These are phyloP conservation scores for Plemyria rubiginata DNA, from an alignment of 2,888 invertebrate genomes.

Conservation along the genomic window DNA sequence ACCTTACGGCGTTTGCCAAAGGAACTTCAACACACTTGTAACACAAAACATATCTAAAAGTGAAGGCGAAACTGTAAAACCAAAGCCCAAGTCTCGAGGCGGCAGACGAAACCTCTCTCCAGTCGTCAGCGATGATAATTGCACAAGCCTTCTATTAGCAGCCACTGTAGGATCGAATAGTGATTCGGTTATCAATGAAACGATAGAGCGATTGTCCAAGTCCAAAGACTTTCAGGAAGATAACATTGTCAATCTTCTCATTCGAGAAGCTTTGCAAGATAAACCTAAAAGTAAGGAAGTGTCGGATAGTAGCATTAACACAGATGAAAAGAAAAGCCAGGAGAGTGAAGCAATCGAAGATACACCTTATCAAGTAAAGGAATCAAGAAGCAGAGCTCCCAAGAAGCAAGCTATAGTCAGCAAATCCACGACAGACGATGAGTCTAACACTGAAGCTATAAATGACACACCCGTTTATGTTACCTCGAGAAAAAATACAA, in stretches of 20 bases:
- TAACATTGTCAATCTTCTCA: conserved; percentile 61
- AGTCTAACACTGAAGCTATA: conserved; percentile 62
- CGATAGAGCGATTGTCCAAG: conserved; percentile 57
- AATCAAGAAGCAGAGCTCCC: conserved; percentile 22
- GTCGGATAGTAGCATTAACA: conserved; percentile 52
- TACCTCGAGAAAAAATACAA: conserved; percentile 44
- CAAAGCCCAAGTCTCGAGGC: conserved; percentile 4
- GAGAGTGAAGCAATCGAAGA: conserved; percentile 54
- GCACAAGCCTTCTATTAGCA: conserved; percentile 54
- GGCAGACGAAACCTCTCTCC: conserved; percentile 44
- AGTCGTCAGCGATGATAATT: conserved; percentile 46
- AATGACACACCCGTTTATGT: conserved; percentile 57
- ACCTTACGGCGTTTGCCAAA: conserved; percentile 50
- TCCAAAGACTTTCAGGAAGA: conserved; percentile 51
- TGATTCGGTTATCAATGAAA: conserved; percentile 62
- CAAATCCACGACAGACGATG: conserved; percentile 59
- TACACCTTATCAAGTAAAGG: conserved; percentile 43
- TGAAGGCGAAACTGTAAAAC: conserved; percentile 45
- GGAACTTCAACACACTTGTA: conserved; percentile 28
- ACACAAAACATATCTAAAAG: conserved; percentile 46
- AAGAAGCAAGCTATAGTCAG: conserved; percentile 46
- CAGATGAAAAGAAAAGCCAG: conserved; percentile 44
- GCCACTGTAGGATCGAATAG: conserved; percentile 61
- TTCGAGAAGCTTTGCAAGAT: conserved; percentile 60
- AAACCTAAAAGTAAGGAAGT: conserved; percentile 30